Percentiles rank a stretch among this genome's conserved stretches.
These are phyloP conservation scores for Frankliniella intonsa DNA, from an alignment of 2,888 invertebrate species.

Conservation along the genomic window DNA sequence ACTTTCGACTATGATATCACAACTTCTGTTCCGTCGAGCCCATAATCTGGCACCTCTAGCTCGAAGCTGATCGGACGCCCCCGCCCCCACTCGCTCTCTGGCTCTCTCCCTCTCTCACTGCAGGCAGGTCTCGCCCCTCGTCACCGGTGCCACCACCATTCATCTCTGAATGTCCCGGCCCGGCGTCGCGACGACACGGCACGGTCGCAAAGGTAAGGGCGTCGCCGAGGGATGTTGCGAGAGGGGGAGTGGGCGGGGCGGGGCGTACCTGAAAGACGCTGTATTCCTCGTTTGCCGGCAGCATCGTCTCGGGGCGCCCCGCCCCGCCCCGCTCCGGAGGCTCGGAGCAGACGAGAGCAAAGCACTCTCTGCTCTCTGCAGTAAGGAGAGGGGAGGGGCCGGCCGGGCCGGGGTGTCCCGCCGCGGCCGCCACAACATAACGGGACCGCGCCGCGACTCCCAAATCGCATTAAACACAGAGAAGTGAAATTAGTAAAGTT, in stretches of 20 bases:
- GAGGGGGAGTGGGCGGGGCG: too few relatives aligned
- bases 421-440: not conserved
- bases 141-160: slow-evolving; percentile 23
- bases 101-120: slow-evolving; percentile 3
- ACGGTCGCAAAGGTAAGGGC: too few relatives aligned
- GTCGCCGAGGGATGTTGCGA: too few relatives aligned
- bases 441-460: not conserved
- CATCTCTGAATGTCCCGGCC: slow-evolving; percentile 24
- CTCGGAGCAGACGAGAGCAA: too few relatives aligned
- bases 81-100: not conserved
- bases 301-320: too few relatives aligned
- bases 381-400: not conserved
- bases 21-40: not conserved
- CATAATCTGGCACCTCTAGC: slow-evolving; percentile 8
- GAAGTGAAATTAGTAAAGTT: slow-evolving; percentile 25
- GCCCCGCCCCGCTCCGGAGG: too few relatives aligned
- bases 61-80: slow-evolving; percentile 35
- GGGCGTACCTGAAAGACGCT: too few relatives aligned
- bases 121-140: not conserved
- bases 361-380: not conserved
- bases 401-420: not conserved
- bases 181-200: not conserved
- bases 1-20: slow-evolving; percentile 18
- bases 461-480: slow-evolving; percentile 25
- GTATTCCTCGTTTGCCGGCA: too few relatives aligned